Evolutionary conservation across 2,888 invertebrate species (phyloP), one percentile per base, ranked within the genome.

Genomic region (Cosmia pyralina): DNA sequence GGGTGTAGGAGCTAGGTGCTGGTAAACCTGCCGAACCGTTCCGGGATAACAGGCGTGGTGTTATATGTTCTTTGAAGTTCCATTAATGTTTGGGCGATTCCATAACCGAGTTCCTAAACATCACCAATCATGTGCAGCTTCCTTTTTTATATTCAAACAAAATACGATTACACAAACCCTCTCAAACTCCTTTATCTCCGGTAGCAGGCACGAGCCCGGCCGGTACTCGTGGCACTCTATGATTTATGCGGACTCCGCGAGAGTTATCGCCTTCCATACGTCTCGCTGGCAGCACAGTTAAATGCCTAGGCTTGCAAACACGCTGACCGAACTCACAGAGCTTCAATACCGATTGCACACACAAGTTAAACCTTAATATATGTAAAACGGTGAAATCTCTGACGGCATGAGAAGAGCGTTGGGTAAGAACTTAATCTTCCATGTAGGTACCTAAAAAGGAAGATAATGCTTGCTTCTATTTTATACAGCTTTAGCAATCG

Each of bases 231-330:
- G 63, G 60, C 67, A 69, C 53, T 81, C 75, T 74, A 82, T 82
- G 82, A 82, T 84, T 84, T 84, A 82, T 82, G 85, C 77, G 38
- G 19, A 65, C 73, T 63, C 69, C 46, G 52, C 62, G 34, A 67
- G 82, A 82, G 77, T 82, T 84, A 82, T 82, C 57, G 77, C 69
- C 64, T 69, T 48, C 85, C 82, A 82, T 82, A 82, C 82, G 72
- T 82, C 85, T 77, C 73, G 44, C 59, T 70, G 67, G 72, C 72
- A 58, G 60, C 60, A 66, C 81, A 62, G 64, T 52, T 65, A 73
- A 69, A 67, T 57, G 75, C 62, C 63, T 55, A 48, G 66, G 62
- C 63, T 67, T 28, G 55, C 83, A 48, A 60, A 68, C 71, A 62
- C 34, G n/a, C 60, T 48, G 52, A 46, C 75, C 46, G 44, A 59